A percentile compares a stretch with the other conserved stretches of the same genome.
phyloP scores from a whole-genome alignment of 2,797 vertebrate species.

The Melanotaenia boesemani region DNA sequence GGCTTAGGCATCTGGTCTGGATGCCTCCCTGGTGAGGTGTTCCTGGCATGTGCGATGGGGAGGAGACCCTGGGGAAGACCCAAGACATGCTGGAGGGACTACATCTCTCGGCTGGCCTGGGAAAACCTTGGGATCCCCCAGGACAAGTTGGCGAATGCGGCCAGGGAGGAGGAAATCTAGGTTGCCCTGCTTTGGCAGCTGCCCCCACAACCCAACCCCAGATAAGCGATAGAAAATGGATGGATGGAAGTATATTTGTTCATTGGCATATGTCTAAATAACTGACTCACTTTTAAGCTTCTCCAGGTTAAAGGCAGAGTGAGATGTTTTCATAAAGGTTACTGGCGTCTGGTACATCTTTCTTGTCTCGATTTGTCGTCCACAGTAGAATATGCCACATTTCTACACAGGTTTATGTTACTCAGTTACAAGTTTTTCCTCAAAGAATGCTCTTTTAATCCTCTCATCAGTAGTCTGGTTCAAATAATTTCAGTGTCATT shows the following conservation, averaged over 20 bases:
- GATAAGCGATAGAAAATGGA: too few species aligned
- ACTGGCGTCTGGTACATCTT: conserved; percentile 45
- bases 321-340: conserved; percentile 63
- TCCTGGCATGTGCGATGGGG: too few species aligned
- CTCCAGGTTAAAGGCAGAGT: conserved; percentile 26
- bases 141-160: too few species aligned
- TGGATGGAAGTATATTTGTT: background rate
- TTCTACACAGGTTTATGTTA: conserved; percentile 15
- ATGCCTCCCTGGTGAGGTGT: too few species aligned
- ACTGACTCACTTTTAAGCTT: conserved; percentile 51
- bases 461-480: conserved; percentile 54
- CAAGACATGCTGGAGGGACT: too few species aligned
- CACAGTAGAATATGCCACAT: conserved; percentile 42
- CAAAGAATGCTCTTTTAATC: conserved; percentile 45
- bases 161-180: too few species aligned
- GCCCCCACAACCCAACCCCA: too few species aligned
- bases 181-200: too few species aligned
- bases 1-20: too few species aligned
- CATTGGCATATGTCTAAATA: conserved; percentile 12
- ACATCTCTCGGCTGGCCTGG: too few species aligned
- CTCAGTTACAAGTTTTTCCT: background rate
- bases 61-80: too few species aligned
- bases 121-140: too few species aligned
- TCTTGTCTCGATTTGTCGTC: conserved; percentile 56
- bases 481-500: conserved; percentile 62